Percentiles rank a stretch among this genome's conserved stretches.
These are phyloP conservation scores for Tapera naevia DNA, from an alignment of 2,797 vertebrate genomes.

Conservation along the genomic window DNA sequence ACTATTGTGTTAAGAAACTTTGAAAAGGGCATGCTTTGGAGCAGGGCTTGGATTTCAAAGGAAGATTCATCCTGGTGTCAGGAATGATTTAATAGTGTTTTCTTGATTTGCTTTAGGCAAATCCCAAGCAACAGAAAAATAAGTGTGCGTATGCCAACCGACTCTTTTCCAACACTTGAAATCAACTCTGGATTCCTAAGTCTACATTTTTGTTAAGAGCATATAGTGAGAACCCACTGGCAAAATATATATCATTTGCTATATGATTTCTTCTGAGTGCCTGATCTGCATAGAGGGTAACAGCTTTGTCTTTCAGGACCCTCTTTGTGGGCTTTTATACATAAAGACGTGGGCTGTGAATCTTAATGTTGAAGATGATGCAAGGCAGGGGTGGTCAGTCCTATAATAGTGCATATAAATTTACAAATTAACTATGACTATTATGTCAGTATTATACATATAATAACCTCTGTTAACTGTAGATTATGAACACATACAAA, in stretches of 20 bases:
- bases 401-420: not conserved
- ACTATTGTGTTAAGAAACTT: not conserved
- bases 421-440: not conserved
- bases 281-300: not conserved
- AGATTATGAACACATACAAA: not conserved
- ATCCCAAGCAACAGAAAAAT: not conserved
- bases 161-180: not conserved
- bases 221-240: not conserved
- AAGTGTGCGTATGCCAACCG: not conserved
- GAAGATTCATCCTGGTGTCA: conserved; percentile 6
- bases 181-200: not conserved
- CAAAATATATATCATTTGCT: not conserved
- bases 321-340: not conserved
- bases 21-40: not conserved
- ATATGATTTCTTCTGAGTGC: not conserved
- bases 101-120: not conserved
- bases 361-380: not conserved
- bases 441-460: not conserved
- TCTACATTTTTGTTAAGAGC: not conserved
- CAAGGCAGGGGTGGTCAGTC: not conserved
- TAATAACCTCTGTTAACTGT: not conserved
- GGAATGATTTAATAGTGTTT: not conserved
- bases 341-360: not conserved
- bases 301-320: not conserved
- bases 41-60: conserved; percentile 14